Conservation (phyloP, 2,113 vertebrate species). For the Ibidorhyncha struthersii region DNA sequence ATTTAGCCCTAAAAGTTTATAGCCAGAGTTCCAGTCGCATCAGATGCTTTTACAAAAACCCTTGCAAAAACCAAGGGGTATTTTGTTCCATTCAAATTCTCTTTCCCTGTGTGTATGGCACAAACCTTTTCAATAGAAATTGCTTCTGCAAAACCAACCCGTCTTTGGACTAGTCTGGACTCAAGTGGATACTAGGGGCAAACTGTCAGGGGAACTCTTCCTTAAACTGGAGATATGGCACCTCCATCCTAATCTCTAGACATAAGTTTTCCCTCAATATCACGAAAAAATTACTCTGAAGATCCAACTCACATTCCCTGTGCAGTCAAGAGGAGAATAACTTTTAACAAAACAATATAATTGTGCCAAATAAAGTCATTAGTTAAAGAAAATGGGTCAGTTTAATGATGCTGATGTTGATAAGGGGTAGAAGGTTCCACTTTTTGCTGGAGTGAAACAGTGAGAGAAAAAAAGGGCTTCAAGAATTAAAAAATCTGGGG, state of each 20-base stretch:
- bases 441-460: not conserved
- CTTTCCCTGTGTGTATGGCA: not conserved
- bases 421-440: not conserved
- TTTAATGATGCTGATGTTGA: not conserved
- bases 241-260: not conserved
- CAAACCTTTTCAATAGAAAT: not conserved
- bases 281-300: not conserved
- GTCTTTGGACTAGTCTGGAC: not conserved
- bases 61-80: not conserved
- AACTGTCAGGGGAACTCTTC: not conserved
- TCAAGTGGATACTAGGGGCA: not conserved
- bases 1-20: not conserved
- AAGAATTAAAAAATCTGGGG: not conserved
- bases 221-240: not conserved
- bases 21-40: not conserved
- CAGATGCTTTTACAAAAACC: not conserved
- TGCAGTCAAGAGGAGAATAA: not conserved
- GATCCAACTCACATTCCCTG: not conserved
- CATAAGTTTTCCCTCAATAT: not conserved
- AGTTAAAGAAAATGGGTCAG: not conserved
- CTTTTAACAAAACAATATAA: not conserved
- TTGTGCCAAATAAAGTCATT: not conserved
- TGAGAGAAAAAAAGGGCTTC: not conserved
- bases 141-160: not conserved
- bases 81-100: not conserved